A percentile compares a stretch with the other conserved stretches of the same genome.
These are phyloP conservation scores for Aphis craccivora DNA, from an alignment of 1,140 invertebrate genomes.

Conservation along the genomic window DNA sequence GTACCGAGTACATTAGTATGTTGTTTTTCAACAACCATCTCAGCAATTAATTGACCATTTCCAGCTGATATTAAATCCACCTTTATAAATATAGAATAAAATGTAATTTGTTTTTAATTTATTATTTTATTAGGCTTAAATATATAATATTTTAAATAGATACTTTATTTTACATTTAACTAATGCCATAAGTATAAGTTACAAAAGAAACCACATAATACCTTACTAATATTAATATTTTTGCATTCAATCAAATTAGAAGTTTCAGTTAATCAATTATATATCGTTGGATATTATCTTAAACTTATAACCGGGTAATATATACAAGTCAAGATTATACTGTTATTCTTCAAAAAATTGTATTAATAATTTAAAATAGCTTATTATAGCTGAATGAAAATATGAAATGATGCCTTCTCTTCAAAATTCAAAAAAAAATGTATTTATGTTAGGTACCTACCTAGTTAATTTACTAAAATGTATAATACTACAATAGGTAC, in stretches of 20 bases:
- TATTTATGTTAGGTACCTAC: not conserved
- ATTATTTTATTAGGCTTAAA: not conserved
- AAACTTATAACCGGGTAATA: not conserved
- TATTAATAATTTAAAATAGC: not conserved
- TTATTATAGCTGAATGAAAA: not conserved
- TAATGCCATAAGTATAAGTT: not conserved
- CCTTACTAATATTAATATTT: slow-evolving; percentile 4
- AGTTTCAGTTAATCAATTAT: not conserved
- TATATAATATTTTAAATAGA: not conserved
- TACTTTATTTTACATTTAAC: not conserved
- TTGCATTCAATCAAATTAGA: not conserved
- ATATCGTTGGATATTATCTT: not conserved
- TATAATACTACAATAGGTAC: too few relatives aligned
- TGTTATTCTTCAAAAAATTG: not conserved
- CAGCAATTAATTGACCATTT: slow-evolving; percentile 74
- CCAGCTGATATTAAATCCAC: slow-evolving; percentile 74
- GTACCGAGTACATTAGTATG: slow-evolving; percentile 79
- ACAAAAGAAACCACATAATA: not conserved
- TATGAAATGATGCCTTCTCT: too few relatives aligned
- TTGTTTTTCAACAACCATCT: slow-evolving; percentile 79
- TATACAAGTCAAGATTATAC: not conserved
- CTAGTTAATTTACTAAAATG: not conserved
- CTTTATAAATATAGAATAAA: slow-evolving; percentile 65
- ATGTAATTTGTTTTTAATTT: not conserved
- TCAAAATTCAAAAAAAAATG: not conserved